A percentile compares a stretch with the other conserved stretches of the same genome.
Conservation (phyloP, 2,888 invertebrate species). For the Drosophila subquinaria region DNA sequence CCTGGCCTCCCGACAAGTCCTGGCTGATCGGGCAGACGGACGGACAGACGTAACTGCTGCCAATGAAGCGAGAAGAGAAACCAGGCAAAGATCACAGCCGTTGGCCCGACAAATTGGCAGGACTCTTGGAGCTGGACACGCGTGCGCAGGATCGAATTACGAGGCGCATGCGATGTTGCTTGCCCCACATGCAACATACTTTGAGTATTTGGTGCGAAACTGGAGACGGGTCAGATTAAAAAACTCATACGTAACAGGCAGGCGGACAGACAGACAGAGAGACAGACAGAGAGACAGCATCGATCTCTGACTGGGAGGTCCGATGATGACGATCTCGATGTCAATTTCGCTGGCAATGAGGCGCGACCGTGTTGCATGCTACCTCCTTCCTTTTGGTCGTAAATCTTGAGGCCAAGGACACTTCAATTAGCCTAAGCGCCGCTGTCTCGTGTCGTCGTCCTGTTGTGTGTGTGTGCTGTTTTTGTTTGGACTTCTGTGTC, state of each 20-base stretch:
- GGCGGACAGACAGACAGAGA: constrained; percentile 9
- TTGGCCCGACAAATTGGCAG: constrained; percentile 50
- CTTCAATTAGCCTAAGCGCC: constrained; percentile 75
- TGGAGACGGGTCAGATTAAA: constrained; percentile 55
- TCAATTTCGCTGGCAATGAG: constrained; percentile 57
- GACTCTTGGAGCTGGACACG: constrained; percentile 63
- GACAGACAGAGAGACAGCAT: constrained; percentile 19
- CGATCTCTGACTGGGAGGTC: constrained; percentile 44
- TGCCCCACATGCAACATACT: constrained; percentile 20
- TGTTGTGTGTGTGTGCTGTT: constrained; percentile 12
- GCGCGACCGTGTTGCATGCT: constrained; percentile 28
- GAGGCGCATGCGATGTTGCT: constrained; percentile 56
- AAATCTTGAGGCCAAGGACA: constrained; percentile 65
- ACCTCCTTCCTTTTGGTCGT: constrained; percentile 37
- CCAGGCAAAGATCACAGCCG: constrained; percentile 74
- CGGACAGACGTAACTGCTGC: constrained; percentile 51
- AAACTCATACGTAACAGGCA: constrained; percentile 9
- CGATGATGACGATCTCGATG: constrained; percentile 17
- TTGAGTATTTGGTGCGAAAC: constrained; percentile 30
- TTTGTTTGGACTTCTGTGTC: constrained; percentile 55
- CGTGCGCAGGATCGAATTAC: constrained; percentile 70
- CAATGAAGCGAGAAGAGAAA: constrained; percentile 48
- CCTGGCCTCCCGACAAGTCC: constrained; percentile 38
- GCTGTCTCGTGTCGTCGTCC: constrained; percentile 55
- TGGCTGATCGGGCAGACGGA: constrained; percentile 50